phyloP scores from a whole-genome alignment of 2,113 vertebrate genomes.

The Crypturellus undulatus region DNA sequence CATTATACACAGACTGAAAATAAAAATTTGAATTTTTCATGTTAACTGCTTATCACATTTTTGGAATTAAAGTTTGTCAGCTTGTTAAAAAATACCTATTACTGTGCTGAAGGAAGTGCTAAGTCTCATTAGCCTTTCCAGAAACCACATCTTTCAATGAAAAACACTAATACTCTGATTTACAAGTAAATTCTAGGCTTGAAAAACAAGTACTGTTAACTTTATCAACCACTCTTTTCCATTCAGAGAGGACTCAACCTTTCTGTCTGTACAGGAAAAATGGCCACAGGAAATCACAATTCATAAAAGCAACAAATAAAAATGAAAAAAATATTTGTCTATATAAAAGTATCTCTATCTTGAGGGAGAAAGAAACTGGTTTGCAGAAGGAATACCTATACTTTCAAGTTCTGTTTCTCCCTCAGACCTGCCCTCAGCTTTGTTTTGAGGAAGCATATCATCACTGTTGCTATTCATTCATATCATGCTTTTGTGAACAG shows the following conservation, averaged over 20 bases:
- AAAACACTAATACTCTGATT: background rate
- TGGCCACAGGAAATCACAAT: background rate
- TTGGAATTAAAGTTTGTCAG: background rate
- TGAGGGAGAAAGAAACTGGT: background rate
- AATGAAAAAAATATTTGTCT: background rate
- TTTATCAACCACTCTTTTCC: background rate
- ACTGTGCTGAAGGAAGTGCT: background rate
- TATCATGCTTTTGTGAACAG: background rate
- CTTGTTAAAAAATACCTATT: background rate
- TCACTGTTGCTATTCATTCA: background rate
- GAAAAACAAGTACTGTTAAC: background rate
- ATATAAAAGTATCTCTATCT: background rate
- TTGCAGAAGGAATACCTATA: background rate
- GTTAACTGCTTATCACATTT: background rate
- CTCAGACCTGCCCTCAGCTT: background rate
- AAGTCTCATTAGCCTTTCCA: background rate
- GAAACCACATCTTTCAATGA: background rate
- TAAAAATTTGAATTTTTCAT: background rate
- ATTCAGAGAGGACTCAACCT: background rate
- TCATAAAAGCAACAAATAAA: background rate
- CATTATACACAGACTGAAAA: background rate
- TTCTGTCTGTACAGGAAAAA: background rate
- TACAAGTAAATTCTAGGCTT: background rate
- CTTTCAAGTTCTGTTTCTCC: background rate
- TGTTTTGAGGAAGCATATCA: background rate